A percentile compares a stretch with the other conserved stretches of the same genome.
Evolutionary conservation across 1,140 invertebrate genomes (phyloP).

Genomic region (Drosophila pallidifrons): DNA sequence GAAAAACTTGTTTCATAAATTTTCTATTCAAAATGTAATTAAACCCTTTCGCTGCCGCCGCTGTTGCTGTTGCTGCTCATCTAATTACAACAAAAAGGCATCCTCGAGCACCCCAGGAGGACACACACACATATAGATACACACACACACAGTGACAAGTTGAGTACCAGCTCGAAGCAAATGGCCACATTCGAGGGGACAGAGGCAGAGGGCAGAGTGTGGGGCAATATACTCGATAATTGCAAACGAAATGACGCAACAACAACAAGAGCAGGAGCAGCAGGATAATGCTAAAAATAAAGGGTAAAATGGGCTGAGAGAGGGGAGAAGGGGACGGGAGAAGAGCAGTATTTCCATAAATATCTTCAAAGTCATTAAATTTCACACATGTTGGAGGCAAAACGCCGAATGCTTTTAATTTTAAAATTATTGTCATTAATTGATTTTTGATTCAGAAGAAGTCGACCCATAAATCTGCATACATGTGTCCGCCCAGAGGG

Average conservation of each 20-base stretch:
- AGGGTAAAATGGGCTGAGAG: not conserved
- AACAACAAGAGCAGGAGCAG: constrained; percentile 21
- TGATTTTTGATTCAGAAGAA: constrained; percentile 76
- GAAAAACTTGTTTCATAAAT: constrained; percentile 83
- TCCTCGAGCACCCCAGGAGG: constrained; percentile 32
- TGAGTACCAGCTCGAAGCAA: constrained; percentile 23
- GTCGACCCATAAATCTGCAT: constrained; percentile 65
- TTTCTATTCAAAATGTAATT: constrained; percentile 83
- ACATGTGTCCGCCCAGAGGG: constrained; percentile 39
- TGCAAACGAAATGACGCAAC: constrained; percentile 70
- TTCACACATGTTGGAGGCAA: constrained; percentile 79
- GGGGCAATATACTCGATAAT: constrained; percentile 76
- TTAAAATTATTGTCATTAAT: constrained; percentile 84
- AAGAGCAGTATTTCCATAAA: constrained; percentile 67
- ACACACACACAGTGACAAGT: constrained; percentile 18
- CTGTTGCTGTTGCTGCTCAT: constrained; percentile 67
- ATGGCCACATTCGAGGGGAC: constrained; percentile 2
- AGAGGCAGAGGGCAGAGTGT: not conserved
- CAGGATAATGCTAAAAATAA: constrained; percentile 14
- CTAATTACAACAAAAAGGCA: constrained; percentile 78
- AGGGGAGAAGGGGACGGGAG: not conserved
- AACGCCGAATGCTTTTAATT: constrained; percentile 78
- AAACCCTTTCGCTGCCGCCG: constrained; percentile 69
- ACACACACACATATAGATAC: not conserved
- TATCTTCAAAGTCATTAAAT: constrained; percentile 84